Evolutionary conservation across 2,113 vertebrate genomes (phyloP).

Genomic region (Haemorhous mexicanus): DNA sequence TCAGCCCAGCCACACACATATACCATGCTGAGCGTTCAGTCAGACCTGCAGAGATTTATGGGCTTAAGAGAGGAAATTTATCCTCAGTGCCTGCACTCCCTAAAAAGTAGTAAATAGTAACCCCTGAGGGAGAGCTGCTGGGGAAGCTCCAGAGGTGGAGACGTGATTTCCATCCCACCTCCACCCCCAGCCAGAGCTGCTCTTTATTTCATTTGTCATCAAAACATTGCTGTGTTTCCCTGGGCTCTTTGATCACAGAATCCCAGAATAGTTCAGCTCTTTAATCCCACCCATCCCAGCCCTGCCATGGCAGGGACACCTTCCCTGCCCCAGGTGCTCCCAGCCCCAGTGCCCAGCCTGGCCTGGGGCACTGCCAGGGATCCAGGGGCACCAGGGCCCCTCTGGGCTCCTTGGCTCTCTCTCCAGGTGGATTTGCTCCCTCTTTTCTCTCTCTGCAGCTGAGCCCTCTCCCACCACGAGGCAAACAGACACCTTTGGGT

Average conservation of each 20-base stretch:
- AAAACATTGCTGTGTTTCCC: background rate
- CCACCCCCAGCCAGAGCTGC: background rate
- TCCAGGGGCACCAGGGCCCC: background rate
- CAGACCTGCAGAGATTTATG: background rate
- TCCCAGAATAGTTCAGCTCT: background rate
- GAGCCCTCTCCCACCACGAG: accelerated
- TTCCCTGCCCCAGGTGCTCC: background rate
- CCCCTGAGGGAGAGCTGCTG: background rate
- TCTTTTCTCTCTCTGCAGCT: background rate
- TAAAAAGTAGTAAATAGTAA: background rate
- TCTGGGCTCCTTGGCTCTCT: background rate
- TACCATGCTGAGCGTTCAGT: background rate
- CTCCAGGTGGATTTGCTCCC: background rate
- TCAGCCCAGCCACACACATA: background rate
- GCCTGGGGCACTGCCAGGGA: background rate
- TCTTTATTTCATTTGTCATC: background rate
- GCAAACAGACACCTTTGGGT: accelerated
- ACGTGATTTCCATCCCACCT: background rate
- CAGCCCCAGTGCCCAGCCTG: background rate
- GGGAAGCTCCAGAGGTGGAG: background rate
- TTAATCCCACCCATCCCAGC: background rate
- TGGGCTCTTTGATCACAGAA: background rate
- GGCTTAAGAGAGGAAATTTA: background rate
- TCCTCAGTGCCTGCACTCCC: background rate
- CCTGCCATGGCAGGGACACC: background rate